Base-by-base conservation (phyloP, 1,140 invertebrate species). In the Camponotus vicinus region DNA sequence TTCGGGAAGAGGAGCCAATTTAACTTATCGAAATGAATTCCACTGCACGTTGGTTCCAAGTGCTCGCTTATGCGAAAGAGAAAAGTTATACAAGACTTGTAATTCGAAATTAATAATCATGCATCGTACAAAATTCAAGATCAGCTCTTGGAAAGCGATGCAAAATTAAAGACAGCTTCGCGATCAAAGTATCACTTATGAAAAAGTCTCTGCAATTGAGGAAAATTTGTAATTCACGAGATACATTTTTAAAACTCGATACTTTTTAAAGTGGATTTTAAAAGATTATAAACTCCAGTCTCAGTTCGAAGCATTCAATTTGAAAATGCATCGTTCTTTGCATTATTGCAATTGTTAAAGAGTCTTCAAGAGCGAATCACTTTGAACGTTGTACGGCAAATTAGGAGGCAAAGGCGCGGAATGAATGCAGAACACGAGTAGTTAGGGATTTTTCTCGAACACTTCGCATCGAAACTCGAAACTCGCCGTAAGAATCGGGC, bases 401-500 rank as follows among this genome's bases (percentile, higher is more conserved):
- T 83, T 61, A 45, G 18, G 7, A 34, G 32, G 45, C 42, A 73
- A 52, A 59, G 21, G 11, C 15, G 13, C 15, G 37, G 7, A 73
- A 40, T 18, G 32, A 69, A 71, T 37, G 67, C 9, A 15, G n/a
- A 59, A 32, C 18, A 13, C 37, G 34, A 13, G 34, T 15, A 64
- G 34, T 27, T 7, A 7, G 9, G 15, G n/a, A 34, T 75, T 73
- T 11, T 42, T 75, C 69, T 61, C 69, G 40, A 83, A 83, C 55
- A 42, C 69, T 73, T n/a, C 21, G 64, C 69, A 55, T 49, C 71
- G 57, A 32, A 85, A 61, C 61, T 61, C 57, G 59, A 63, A 45
- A 85, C 76, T 78, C 73, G 87, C 70, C 88, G 45, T 71, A 71
- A 73, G 59, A 55, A 71, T 76, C 55, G 73, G 71, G 86, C 45